Evolutionary conservation across 2,888 invertebrate genomes (phyloP), one percentile per base, ranked within the genome.

Genomic region (Epirrhoe alternata): DNA sequence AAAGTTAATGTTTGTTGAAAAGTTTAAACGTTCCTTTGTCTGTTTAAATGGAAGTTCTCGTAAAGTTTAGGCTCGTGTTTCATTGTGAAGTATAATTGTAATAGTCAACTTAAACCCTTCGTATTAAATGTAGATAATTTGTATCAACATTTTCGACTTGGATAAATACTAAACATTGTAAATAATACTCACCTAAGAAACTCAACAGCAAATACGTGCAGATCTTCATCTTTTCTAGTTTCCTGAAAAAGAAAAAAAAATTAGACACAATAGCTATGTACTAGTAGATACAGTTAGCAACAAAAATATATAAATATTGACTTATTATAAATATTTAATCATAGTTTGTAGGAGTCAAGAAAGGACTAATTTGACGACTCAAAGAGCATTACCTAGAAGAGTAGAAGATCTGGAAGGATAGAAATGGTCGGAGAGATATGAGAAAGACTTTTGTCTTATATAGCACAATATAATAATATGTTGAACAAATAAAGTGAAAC

Each of bases 161-260:
- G 50, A 51, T 8, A 14, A 53, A 53, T 42, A 5, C 12, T 12
- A 12, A 42, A 12, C 12, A 42, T 12, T 16, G 7, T 47, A 14
- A 16, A 47, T 45, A 14, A 7, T 71, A 89, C 92, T 92, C 85
- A 93, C 92, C 92, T 83, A 92, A 87, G 86, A 90, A 91, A 88
- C 89, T 90, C 78, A 93, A 83, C 78, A 93, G 86, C 82, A 92
- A 86, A 80, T 90, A 91, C 86, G 87, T 86, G 85, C 85, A 89
- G 81, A 90, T 86, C 90, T 89, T 90, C 92, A 93, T 93, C 80
- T 88, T 92, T 80, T 79, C 80, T 74, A 82, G 80, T 82, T 87
- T 85, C 85, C 92, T 92, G 90, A 61, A 89, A 88, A 80, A 84
- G 78, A 84, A 80, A 82, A 82, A 76, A 56, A 17, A 16, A n/a